phyloP scores from a whole-genome alignment of 1,140 invertebrate genomes.

The Lethocerus indicus region DNA sequence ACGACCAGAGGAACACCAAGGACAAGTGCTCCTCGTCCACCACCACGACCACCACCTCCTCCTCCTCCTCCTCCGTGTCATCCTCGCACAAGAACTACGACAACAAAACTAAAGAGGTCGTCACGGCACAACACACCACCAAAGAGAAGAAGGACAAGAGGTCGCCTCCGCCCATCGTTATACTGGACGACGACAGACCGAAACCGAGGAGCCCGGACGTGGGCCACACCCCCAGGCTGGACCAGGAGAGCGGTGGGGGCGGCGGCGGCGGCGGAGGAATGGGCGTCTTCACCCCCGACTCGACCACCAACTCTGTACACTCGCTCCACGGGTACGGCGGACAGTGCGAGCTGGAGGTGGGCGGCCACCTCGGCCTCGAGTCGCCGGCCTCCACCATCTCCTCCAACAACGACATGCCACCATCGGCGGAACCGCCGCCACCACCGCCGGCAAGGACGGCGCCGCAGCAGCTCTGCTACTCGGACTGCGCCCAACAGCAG shows the following conservation, averaged over 20 bases:
- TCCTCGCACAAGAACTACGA: background rate
- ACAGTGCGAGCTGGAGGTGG: slow-evolving; percentile 64
- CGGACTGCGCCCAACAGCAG: slow-evolving; percentile 22
- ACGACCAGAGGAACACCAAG: no score
- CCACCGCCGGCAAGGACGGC: slow-evolving; percentile 9
- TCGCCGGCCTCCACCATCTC: slow-evolving; percentile 67
- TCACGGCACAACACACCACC: background rate
- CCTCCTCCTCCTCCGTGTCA: background rate
- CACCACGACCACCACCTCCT: background rate
- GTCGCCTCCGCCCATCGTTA: slow-evolving; percentile 16
- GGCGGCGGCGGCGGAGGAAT: slow-evolving; percentile 31
- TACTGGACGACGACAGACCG: slow-evolving; percentile 19
- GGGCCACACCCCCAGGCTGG: background rate
- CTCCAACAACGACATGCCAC: slow-evolving; percentile 61
- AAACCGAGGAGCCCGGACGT: background rate
- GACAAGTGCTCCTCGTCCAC: background rate
- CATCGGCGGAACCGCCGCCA: slow-evolving; percentile 15
- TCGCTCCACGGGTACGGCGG: slow-evolving; percentile 50
- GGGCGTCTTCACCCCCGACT: slow-evolving; percentile 69
- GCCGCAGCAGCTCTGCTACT: slow-evolving; percentile 11
- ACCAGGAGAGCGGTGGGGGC: no score
- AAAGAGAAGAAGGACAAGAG: background rate
- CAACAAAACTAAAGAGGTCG: background rate
- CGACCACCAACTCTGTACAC: slow-evolving; percentile 67
- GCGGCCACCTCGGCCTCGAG: slow-evolving; percentile 56